Conservation (phyloP, 2,888 invertebrate species). For the Heterodera filipjevi region DNA sequence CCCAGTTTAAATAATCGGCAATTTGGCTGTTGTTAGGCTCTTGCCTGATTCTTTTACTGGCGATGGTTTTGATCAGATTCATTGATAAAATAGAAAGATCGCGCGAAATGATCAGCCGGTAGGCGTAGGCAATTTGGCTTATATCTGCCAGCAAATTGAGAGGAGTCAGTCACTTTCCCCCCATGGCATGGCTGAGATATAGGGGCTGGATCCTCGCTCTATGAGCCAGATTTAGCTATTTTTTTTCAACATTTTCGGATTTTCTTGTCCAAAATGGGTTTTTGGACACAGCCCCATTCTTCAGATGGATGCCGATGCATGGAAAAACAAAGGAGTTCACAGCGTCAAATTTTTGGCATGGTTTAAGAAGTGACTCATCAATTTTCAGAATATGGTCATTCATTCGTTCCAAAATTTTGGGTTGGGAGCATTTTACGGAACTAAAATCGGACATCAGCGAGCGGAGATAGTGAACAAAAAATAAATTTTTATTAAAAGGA, state of each 20-base stretch:
- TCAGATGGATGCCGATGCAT: conserved; percentile 23
- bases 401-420: too few relatives aligned
- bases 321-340: conserved; percentile 31
- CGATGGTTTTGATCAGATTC: not conserved
- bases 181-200: conserved; percentile 28
- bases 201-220: conserved; percentile 25
- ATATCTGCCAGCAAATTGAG: not conserved
- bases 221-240: conserved; percentile 66
- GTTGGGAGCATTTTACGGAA: too few relatives aligned
- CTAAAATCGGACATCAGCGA: too few relatives aligned
- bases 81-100: not conserved
- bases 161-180: conserved; percentile 26
- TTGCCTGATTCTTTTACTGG: too few relatives aligned
- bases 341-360: conserved; percentile 31
- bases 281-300: conserved; percentile 19
- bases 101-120: not conserved
- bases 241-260: too few relatives aligned
- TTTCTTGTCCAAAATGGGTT: not conserved
- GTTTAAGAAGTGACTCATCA: too few relatives aligned
- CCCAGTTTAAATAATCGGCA: too few relatives aligned
- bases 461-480: too few relatives aligned
- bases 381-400: too few relatives aligned
- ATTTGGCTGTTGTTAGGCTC: too few relatives aligned
- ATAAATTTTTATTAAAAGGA: too few relatives aligned
- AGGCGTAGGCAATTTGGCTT: not conserved